Evolutionary conservation across 2,797 vertebrate genomes (phyloP).

Genomic region (Etheostoma perlongum): DNA sequence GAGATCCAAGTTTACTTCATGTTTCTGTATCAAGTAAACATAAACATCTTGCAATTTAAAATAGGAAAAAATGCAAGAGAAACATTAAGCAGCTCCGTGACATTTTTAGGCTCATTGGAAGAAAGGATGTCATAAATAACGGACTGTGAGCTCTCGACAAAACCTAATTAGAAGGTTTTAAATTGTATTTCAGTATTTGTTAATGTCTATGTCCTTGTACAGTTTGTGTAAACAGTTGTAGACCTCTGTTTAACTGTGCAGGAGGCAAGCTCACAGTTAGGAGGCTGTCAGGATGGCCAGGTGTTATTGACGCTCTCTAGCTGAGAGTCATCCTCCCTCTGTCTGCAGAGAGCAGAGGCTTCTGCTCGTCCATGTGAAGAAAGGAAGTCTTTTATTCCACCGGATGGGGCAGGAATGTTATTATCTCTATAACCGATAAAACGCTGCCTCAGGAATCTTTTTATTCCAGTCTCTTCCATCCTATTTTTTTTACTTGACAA

Average conservation of each 20-base stretch:
- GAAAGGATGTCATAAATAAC: neutral
- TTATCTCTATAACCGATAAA: constrained; percentile 67
- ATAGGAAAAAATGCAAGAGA: neutral
- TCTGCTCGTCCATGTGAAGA: constrained; percentile 37
- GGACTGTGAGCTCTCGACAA: neutral
- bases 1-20: neutral
- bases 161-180: constrained; percentile 20
- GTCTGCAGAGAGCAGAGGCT: constrained; percentile 20
- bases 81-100: constrained; percentile 2
- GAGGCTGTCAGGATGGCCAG: constrained; percentile 22
- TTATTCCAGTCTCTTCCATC: constrained; percentile 22
- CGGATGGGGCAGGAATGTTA: constrained; percentile 42
- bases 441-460: constrained; percentile 48
- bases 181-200: constrained; percentile 35
- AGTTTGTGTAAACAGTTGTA: neutral
- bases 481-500: constrained; percentile 58
- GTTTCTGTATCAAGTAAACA: neutral
- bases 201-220: constrained; percentile 7
- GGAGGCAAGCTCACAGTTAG: constrained; percentile 6
- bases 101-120: neutral
- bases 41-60: neutral
- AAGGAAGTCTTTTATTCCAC: constrained; percentile 56
- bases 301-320: constrained; percentile 36
- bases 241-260: neutral
- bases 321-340: constrained; percentile 9